Conservation (phyloP, 2,113 vertebrate genomes). For the Daubentonia madagascariensis region DNA sequence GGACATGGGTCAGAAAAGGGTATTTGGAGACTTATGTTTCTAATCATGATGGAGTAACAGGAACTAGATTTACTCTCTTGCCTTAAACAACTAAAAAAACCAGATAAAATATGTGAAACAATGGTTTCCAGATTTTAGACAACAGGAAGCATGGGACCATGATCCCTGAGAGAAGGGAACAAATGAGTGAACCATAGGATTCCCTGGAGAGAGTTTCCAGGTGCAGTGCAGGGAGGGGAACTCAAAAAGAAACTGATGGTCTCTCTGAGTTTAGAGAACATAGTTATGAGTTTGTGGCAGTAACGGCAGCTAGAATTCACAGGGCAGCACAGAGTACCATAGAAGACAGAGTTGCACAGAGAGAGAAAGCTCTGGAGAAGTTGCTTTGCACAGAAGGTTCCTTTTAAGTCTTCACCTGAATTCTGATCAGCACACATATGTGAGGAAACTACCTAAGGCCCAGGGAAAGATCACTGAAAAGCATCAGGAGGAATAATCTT, state of each 20-base stretch:
- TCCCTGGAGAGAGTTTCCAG: background rate
- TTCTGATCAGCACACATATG: background rate
- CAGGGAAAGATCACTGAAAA: background rate
- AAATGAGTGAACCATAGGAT: background rate
- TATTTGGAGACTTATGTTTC: background rate
- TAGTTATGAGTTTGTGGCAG: background rate
- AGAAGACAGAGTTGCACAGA: background rate
- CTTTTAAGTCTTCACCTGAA: constrained; percentile 7
- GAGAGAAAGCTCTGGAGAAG: constrained; percentile 17
- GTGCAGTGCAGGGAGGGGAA: background rate
- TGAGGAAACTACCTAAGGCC: background rate
- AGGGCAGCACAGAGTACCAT: background rate
- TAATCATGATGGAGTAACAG: background rate
- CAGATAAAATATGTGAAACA: background rate
- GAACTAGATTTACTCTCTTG: background rate
- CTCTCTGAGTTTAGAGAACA: background rate
- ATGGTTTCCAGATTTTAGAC: background rate
- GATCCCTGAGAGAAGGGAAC: background rate
- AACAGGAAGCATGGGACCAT: background rate
- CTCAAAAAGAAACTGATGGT: background rate
- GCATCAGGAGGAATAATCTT: background rate
- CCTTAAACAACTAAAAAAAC: background rate
- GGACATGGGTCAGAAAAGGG: background rate
- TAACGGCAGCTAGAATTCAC: background rate
- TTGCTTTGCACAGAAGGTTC: background rate